Evolutionary conservation across 2,797 vertebrate genomes (phyloP).

Genomic region (Xenentodon cancila): DNA sequence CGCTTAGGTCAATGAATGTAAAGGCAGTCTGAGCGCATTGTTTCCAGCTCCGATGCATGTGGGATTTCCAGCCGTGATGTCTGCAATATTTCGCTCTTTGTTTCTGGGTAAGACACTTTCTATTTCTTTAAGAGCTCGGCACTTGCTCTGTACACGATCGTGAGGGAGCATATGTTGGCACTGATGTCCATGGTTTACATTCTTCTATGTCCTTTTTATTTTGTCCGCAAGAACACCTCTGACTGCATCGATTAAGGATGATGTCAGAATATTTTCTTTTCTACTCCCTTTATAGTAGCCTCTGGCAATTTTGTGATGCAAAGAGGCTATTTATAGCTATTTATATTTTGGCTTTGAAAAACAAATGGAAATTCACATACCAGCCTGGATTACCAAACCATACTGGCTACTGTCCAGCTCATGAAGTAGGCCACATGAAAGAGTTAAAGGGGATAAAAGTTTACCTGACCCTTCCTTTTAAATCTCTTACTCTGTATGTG

Average conservation of each 20-base stretch:
- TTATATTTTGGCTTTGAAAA: neutral
- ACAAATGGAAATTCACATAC: neutral
- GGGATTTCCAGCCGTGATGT: constrained; percentile 84
- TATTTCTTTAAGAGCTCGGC: constrained; percentile 19
- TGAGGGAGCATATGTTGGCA: too few relatives aligned
- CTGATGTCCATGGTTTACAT: too few relatives aligned
- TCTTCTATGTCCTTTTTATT: too few relatives aligned
- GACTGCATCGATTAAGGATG: constrained; percentile 34
- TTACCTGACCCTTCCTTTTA: constrained; percentile 68
- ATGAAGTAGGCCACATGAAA: neutral
- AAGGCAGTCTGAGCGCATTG: constrained; percentile 74
- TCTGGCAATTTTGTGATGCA: constrained; percentile 5
- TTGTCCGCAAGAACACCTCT: constrained; percentile 21
- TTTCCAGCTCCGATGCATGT: constrained; percentile 71
- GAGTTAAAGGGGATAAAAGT: constrained; percentile 58
- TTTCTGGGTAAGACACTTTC: constrained; percentile 83
- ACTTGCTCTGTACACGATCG: too few relatives aligned
- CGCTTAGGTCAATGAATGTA: constrained; percentile 68
- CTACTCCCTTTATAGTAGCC: neutral
- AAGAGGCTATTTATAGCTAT: neutral
- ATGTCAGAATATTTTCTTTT: constrained; percentile 63
- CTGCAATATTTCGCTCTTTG: constrained; percentile 79
- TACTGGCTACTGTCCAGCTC: neutral
- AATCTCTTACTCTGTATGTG: constrained; percentile 13
- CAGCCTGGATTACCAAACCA: constrained; percentile 6